A percentile compares a stretch with the other conserved stretches of the same genome.
Evolutionary conservation across 2,888 invertebrate species (phyloP).

Genomic region (Anthrax anthrax): DNA sequence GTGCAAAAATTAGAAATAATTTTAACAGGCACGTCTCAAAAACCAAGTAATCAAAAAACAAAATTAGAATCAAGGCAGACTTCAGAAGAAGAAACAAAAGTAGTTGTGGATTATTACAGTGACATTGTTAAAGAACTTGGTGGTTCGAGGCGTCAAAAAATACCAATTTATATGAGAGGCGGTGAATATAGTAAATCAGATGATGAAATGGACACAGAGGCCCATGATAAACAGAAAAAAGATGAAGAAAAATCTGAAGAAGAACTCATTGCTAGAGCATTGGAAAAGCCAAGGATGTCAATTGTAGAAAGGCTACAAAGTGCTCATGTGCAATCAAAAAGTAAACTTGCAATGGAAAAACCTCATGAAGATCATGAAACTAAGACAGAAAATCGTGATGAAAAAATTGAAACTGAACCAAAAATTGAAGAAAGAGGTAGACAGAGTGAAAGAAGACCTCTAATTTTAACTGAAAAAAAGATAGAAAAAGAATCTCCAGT

Average conservation of each 20-base stretch:
- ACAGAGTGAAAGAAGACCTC: not conserved
- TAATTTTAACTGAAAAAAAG: not conserved
- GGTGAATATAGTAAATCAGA: conserved; percentile 47
- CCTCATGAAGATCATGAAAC: conserved; percentile 15
- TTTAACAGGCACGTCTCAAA: not conserved
- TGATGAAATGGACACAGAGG: conserved; percentile 35
- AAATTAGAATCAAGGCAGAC: conserved; percentile 17
- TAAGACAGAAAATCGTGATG: conserved; percentile 15
- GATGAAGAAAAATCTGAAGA: conserved; percentile 6
- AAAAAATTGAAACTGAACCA: conserved; percentile 1
- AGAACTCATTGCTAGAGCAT: not conserved
- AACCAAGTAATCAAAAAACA: conserved; percentile 12
- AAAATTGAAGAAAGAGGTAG: not conserved
- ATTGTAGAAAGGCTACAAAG: conserved; percentile 28
- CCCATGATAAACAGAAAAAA: conserved; percentile 9
- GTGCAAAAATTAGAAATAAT: conserved; percentile 10
- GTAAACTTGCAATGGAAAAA: conserved; percentile 7
- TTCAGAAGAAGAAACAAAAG: conserved; percentile 47
- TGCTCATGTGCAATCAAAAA: conserved; percentile 20
- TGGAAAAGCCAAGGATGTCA: conserved; percentile 22
- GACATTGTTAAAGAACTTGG: conserved; percentile 63
- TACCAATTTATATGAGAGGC: conserved; percentile 44
- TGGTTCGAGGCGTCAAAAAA: conserved; percentile 31
- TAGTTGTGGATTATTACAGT: conserved; percentile 65
- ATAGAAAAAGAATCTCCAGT: not conserved